Percentiles rank a stretch among this genome's conserved stretches.
Evolutionary conservation across 2,113 vertebrate species (phyloP).

Genomic region (Oncorhynchus tshawytscha): DNA sequence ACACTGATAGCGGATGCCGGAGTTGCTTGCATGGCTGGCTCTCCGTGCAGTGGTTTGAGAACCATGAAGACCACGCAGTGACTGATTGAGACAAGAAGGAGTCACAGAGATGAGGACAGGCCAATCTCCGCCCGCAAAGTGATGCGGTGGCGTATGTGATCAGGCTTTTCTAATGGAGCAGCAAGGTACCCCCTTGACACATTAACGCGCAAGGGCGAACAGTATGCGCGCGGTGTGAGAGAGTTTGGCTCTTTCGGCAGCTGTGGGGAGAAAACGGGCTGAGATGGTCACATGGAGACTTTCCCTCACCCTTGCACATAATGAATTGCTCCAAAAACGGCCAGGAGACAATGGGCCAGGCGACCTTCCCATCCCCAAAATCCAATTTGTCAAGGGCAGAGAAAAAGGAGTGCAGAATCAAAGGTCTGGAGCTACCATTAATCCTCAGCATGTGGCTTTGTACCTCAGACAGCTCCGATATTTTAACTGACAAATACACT

Average conservation of each 20-base stretch:
- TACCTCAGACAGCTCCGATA: slow-evolving; percentile 99
- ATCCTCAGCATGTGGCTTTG: slow-evolving; percentile 99
- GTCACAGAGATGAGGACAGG: slow-evolving; percentile 75
- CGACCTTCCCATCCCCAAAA: slow-evolving; percentile 99
- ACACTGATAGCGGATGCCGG: slow-evolving; percentile 85
- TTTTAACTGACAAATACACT: slow-evolving; percentile 99
- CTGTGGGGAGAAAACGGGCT: slow-evolving; percentile 82
- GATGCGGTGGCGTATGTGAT: slow-evolving; percentile 81
- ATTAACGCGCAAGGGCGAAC: slow-evolving; percentile 75
- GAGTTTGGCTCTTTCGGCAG: slow-evolving; percentile 88
- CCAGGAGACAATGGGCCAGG: slow-evolving; percentile 94
- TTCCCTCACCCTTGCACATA: slow-evolving; percentile 93
- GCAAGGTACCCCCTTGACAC: slow-evolving; percentile 80
- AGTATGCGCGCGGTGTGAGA: slow-evolving; percentile 80
- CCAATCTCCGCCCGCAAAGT: slow-evolving; percentile 91
- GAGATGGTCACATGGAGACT: slow-evolving; percentile 96
- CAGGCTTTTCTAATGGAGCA: slow-evolving; percentile 90
- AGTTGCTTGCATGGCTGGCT: slow-evolving; percentile 66
- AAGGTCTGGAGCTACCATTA: slow-evolving; percentile 98
- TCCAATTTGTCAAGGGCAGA: slow-evolving; percentile 99
- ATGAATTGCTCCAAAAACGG: slow-evolving; percentile 93
- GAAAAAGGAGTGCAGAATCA: slow-evolving; percentile 97
- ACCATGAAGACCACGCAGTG: slow-evolving; percentile 70
- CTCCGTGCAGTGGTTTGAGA: slow-evolving; percentile 74
- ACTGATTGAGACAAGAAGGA: slow-evolving; percentile 61